Base-by-base conservation (phyloP, 2,113 vertebrate genomes). In the Agelaius phoeniceus region DNA sequence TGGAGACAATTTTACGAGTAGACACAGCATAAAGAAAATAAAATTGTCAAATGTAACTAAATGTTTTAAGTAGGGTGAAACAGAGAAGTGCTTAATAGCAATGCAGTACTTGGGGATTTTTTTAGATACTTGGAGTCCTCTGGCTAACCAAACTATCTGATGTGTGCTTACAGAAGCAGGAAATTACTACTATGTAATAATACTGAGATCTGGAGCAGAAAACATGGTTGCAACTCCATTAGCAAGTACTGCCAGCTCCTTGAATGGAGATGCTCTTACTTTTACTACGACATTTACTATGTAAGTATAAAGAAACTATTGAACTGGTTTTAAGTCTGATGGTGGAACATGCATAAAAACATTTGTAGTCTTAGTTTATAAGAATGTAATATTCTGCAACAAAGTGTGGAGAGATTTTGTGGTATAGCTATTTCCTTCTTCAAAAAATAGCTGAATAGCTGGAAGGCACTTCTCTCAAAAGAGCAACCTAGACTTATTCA, bases 221-320 rank as follows among this genome's bases (percentile, higher is more conserved):
- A 98, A 99, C 90, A 98, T 98, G 7, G 98, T 99, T 89, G 99
- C 99, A 35, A 99, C 99, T 14, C 98, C 99, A 1, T 82, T 99
- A 84, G 98, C 98, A 82, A 99, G 98, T 94, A 98, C 98, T 17
- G 97, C 98, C 79, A 98, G 84, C 19, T 98, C 98, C 54, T 98
- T 99, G 54, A 99, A 98, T 48, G 99, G 99, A 11, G 99, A 99
- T 59, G 99, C 99, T 15, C 98, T 99, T 92, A 95, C 98, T 33
- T 99, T 99, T 95, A 97, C 98, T 24, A 99, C 99, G 1, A 99
- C 97, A 0, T 99, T 99, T 96, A 98, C 97, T 76, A 95, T 99
- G 99, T 99, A 94, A 98, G 98, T 98, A 55, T 72, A 73, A 72
- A 79, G 11, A 77, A 54, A 46, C 6, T 39, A 6, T 13, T n/a